A percentile compares a stretch with the other conserved stretches of the same genome.
phyloP scores from a whole-genome alignment of 2,888 invertebrate genomes.

The Coecobrya sp. region DNA sequence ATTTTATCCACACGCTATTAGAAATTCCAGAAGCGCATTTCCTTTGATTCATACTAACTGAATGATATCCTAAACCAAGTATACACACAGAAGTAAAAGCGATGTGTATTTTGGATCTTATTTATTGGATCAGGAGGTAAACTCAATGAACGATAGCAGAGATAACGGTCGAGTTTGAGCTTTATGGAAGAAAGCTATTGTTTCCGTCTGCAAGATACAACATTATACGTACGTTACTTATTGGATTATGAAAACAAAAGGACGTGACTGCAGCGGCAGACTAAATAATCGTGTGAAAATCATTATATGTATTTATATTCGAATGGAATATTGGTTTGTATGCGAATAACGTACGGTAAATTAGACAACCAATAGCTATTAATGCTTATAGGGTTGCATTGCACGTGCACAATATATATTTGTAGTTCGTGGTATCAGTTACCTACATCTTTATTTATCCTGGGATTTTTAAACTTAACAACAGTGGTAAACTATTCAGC shows the following conservation, averaged over 20 bases:
- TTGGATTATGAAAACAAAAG: constrained; percentile 27
- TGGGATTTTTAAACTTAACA: too few species aligned
- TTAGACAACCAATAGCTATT: too few species aligned
- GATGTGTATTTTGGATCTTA: constrained; percentile 35
- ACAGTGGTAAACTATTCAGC: constrained; percentile 3
- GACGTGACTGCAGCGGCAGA: background rate
- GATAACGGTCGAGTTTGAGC: background rate
- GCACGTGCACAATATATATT: too few species aligned
- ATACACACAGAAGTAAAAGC: background rate
- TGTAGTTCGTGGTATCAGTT: too few species aligned
- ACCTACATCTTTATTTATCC: too few species aligned
- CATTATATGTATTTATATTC: background rate
- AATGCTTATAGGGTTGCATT: too few species aligned
- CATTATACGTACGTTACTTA: background rate
- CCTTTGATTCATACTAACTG: background rate
- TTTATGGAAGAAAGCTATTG: background rate
- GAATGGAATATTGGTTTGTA: background rate
- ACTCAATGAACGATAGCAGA: background rate
- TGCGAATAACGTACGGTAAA: too few species aligned
- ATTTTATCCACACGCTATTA: too few species aligned
- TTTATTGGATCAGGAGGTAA: constrained; percentile 42
- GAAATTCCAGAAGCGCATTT: background rate
- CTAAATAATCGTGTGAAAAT: background rate
- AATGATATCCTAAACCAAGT: background rate
- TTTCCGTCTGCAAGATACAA: background rate